A percentile compares a stretch with the other conserved stretches of the same genome.
Evolutionary conservation across 2,888 invertebrate species (phyloP).

Genomic region (Fabriciana adippe): DNA sequence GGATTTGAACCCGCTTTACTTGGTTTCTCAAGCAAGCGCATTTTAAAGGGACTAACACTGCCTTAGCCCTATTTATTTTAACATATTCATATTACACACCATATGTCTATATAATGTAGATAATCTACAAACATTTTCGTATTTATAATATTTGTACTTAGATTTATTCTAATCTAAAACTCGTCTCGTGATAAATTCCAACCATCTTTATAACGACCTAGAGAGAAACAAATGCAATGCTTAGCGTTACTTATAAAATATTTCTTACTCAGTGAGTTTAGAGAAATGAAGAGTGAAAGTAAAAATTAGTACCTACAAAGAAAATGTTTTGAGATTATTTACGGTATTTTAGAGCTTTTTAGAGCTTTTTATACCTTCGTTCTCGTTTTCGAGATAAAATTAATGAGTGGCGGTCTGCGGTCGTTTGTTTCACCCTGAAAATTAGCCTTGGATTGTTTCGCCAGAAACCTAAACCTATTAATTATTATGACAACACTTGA

Average conservation of each 20-base stretch:
- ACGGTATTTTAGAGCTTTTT: constrained; percentile 23
- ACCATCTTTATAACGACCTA: constrained; percentile 1
- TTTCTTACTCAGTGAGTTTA: constrained; percentile 18
- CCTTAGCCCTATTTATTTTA: too few species aligned
- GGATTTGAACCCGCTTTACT: too few species aligned
- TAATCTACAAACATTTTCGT: too few species aligned
- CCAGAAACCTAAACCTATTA: constrained; percentile 10
- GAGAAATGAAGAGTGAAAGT: constrained; percentile 15
- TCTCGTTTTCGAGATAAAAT: constrained; percentile 10
- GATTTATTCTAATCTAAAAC: neutral
- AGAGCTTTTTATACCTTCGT: constrained; percentile 24
- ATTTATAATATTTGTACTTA: too few species aligned
- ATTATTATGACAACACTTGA: constrained; percentile 8
- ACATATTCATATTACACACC: too few species aligned
- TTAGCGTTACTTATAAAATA: constrained; percentile 11
- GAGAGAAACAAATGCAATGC: constrained; percentile 11
- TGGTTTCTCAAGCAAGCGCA: too few species aligned
- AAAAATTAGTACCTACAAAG: constrained; percentile 11
- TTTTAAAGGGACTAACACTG: too few species aligned
- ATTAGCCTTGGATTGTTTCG: constrained; percentile 20
- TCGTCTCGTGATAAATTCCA: neutral
- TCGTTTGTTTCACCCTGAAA: constrained; percentile 9
- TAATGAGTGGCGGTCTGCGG: constrained; percentile 19
- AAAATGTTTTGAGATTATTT: constrained; percentile 28
- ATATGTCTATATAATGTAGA: too few species aligned